Conservation (phyloP, 2,113 vertebrate genomes). For the Microtus pennsylvanicus region DNA sequence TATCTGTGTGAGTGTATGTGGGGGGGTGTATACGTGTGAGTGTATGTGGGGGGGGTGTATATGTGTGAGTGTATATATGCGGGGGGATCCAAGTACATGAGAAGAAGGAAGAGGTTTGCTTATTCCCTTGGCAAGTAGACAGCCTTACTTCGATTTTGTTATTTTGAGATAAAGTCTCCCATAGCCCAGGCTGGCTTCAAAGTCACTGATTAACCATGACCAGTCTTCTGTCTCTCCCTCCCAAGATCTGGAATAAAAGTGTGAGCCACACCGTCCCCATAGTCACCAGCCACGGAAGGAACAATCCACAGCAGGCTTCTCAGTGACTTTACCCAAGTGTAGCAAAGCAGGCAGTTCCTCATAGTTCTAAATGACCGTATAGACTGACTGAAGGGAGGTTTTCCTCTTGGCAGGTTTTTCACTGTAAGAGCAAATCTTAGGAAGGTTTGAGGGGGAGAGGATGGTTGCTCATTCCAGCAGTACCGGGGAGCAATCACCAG, state of each 20-base stretch:
- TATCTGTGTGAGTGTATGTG: not conserved
- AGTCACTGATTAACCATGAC: not conserved
- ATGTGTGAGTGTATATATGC: not conserved
- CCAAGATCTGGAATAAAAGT: not conserved
- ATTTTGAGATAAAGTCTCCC: not conserved
- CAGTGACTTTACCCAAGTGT: not conserved
- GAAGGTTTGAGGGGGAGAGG: not conserved
- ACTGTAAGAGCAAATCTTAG: not conserved
- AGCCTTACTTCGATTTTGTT: not conserved
- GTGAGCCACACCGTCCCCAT: not conserved
- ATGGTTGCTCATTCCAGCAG: not conserved
- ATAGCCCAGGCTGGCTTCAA: not conserved
- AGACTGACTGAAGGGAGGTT: not conserved
- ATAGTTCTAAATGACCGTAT: not conserved
- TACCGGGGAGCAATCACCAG: not conserved
- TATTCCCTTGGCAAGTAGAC: not conserved
- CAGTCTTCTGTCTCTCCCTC: not conserved
- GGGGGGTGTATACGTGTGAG: no score
- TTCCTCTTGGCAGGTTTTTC: not conserved
- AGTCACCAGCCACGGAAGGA: not conserved
- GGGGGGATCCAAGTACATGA: not conserved
- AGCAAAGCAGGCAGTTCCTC: not conserved
- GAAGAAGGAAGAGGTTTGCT: not conserved
- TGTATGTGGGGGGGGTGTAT: no score
- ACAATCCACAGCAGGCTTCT: not conserved